Base-by-base conservation (phyloP, 1,140 invertebrate genomes). In the Drosophila melanica region DNA sequence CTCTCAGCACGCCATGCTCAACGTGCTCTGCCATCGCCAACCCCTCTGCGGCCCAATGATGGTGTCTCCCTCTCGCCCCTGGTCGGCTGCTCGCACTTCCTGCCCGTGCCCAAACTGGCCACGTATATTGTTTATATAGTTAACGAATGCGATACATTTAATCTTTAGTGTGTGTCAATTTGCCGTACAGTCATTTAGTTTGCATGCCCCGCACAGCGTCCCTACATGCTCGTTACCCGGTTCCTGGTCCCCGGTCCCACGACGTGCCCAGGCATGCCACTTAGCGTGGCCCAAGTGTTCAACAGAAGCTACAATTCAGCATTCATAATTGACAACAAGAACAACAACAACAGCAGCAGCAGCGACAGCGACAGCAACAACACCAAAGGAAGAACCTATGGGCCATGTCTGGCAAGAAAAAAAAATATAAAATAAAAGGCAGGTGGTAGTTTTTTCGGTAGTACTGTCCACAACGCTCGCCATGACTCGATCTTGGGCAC, bases 101-200 rank as follows among this genome's bases (percentile, higher is more conserved):
- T 78, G 75, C 78, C 77, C 54, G 75, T 64, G 70, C 41, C 72
- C 62, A 81, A 78, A 82, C 79, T 75, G 79, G 70, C 79, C 79
- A 82, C 75, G 75, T 86, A 86, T 89, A 89, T 89, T 89, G 84
- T 89, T 89, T 89, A 89, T 90, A 89, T 89, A 89, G 84, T 89
- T 89, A 89, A 89, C 80, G 84, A 89, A 89, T 89, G 84, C 85
- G 84, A 89, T 89, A 89, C 85, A 89, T 89, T 89, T 89, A 89
- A 89, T 89, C 84, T 89, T 89, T 85, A 89, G 85, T 89, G 84
- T 89, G 84, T 89, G 84, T 89, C 84, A 89, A 89, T 89, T 89
- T 89, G 84, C 84, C 85, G 80, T 89, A 90, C 85, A 89, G 85
- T 84, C 84, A 89, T 89, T 89, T 89, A 84, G 79, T 89, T 89